Evolutionary conservation across 2,113 vertebrate genomes (phyloP), one percentile per base, ranked within the genome.

Genomic region (Clarias macrocephalus): DNA sequence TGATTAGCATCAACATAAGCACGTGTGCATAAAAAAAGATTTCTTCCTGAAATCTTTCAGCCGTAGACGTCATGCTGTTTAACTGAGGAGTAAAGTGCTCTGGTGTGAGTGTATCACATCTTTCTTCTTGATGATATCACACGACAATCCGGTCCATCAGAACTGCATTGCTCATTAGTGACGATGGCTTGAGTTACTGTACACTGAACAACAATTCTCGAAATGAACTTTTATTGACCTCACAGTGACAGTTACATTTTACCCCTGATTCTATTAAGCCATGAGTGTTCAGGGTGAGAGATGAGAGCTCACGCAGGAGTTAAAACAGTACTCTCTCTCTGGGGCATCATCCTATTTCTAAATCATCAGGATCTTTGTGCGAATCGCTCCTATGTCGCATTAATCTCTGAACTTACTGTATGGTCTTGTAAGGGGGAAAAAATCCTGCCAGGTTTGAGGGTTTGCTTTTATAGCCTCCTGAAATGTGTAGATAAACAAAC

Each of bases 191-290:
- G 89, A 83, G 91, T 87, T 88, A 48, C 7, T 8, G 48, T 48
- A 89, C 84, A 85, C 42, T 0, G 5, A 87, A 80, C 84, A 89
- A 88, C 91, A 89, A 92, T 10, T 37, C 16, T 9, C 37, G 0
- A 16, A 91, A 92, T 91, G 89, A 90, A 65, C 7, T 59, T 72
- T 23, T 15, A 48, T 81, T 89, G 86, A 91, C 90, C 90, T 90
- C 88, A 87, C 85, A 52, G 37, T 75, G 10, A 23, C 42, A 0
- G 2, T 52, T 76, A 12, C 73, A 52, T 76, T 52, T 92, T 90
- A 92, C 87, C 81, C 65, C 57, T 92, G 94, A 94, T 93, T 93
- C 90, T 88, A 90, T 93, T 93, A 93, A 91, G 89, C 86, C 86
- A 90, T 91, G 92, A 92, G 89, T 88, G 83, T 87, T 88, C 16